Evolutionary conservation across 2,888 invertebrate species (phyloP), one percentile per base, ranked within the genome.

Genomic region (Cerceris ruficornis): DNA sequence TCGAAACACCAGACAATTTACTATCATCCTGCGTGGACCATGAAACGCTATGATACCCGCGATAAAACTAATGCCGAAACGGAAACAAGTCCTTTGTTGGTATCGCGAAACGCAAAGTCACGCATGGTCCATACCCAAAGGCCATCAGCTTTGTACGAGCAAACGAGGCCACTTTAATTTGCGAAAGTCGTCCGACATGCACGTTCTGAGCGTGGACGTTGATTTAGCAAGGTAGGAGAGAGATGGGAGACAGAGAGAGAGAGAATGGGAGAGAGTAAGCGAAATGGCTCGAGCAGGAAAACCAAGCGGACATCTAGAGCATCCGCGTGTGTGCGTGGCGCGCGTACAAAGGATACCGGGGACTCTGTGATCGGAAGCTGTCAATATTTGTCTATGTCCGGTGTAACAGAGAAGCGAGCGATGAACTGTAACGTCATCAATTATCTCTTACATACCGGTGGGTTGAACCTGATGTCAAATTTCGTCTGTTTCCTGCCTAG

Each of bases 341-440:
- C 72, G 78, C 62, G 68, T 80, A 87, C 83, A 87, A 86, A 87
- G 85, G 83, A 74, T 64, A 60, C 66, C 41, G 11, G 15, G 52
- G 60, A 58, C 77, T 70, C 78, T 85, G 73, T 83, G 85, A 85
- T 85, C 82, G 81, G 78, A 84, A 81, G 83, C 82, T 86, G 89
- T 88, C 87, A 89, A 89, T 88, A 89, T 90, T 90, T 89, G 88
- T 84, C 86, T 81, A 69, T 71, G 85, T 85, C 83, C 77, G 84
- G 85, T 88, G 85, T 28, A 28, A 86, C 88, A 83, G 85, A 86
- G 81, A 79, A 74, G 71, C 81, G 80, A 84, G 86, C 87, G 86
- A 88, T 88, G 87, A 87, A 85, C 84, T 87, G 83, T 87, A 87
- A 85, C 81, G 82, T 90, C 90, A 90, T 90, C 89, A 90, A 90